Percentiles rank a stretch among this genome's conserved stretches.
phyloP scores from a whole-genome alignment of 37 sponge, comb jelly and placozoan species.

The Trichoplax adhaerens region DNA sequence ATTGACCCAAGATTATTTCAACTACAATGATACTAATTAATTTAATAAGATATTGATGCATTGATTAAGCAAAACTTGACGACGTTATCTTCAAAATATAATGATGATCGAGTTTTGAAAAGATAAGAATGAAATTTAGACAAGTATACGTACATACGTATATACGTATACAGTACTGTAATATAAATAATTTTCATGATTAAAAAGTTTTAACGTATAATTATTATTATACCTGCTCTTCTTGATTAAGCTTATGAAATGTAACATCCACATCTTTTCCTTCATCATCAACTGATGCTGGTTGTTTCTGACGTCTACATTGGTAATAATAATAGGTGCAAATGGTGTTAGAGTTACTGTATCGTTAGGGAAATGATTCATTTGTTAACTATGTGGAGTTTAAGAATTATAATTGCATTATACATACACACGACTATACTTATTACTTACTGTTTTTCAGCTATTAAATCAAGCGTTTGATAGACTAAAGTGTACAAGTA shows the following conservation, averaged over 20 bases:
- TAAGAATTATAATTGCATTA: too few species aligned
- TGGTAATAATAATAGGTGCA: too few species aligned
- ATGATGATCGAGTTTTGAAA: neutral
- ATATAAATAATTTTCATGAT: neutral
- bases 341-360: too few species aligned
- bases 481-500: constrained; percentile 80
- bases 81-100: neutral
- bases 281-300: too few species aligned
- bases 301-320: too few species aligned
- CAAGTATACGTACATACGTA: constrained; percentile 2
- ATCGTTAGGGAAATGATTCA: too few species aligned
- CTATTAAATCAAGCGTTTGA: constrained; percentile 70
- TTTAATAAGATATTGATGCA: constrained; percentile 11
- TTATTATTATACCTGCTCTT: too few species aligned
- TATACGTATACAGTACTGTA: neutral
- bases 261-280: constrained; percentile 4
- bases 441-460: constrained; percentile 30
- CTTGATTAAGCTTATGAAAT: neutral
- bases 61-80: constrained; percentile 23
- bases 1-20: neutral
- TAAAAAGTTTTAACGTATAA: too few species aligned
- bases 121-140: neutral
- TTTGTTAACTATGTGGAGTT: too few species aligned
- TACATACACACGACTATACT: too few species aligned
- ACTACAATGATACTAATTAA: neutral